Evolutionary conservation across 2,113 vertebrate genomes (phyloP), one percentile per base, ranked within the genome.

Genomic region (Archocentrus centrarchus): DNA sequence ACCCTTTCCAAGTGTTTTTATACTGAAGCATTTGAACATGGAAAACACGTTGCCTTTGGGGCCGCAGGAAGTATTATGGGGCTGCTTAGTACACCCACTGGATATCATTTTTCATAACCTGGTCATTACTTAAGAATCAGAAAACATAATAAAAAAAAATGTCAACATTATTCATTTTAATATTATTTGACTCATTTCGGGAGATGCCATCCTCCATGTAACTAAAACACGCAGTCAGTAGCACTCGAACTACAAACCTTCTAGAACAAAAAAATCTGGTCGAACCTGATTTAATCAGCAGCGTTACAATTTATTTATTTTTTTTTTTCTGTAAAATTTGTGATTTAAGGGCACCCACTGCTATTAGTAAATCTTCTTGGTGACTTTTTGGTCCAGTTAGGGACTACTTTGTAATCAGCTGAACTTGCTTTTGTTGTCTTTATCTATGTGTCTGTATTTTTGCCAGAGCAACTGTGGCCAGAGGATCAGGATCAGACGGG

Each of bases 391-490:
- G 1, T 11, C 2, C 35, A 17, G 14, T 27, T 63, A 22, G 13
- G 14, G 24, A 37, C 14, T 73, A 7, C 37, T 18, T 60, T 7
- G 15, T 81, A 20, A 61, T 27, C 59, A 27, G 9, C 6, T 30
- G 11, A 59, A 27, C 41, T 57, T 68, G 10, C 59, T 55, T 83
- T 73, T 32, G 1, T n/a, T 17, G 7, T 32, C 11, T 62, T 80
- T 75, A n/a, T 41, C 11, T 62, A 8, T 17, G 15, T 62, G 1
- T 83, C 11, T 77, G 53, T 59, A 27, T 59, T 73, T n/a, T 84
- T 83, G 93, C 6, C 84, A 99, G 98, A 98, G 97, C 91, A 97
- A 98, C 80, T 99, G 98, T 95, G 98, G 98, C 50, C 98, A 99
- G 91, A 97, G 94, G 93, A 98, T 98, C 84, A 97, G 96, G 94